phyloP scores from a whole-genome alignment of 2,888 invertebrate genomes.

The Chirona hameri region DNA sequence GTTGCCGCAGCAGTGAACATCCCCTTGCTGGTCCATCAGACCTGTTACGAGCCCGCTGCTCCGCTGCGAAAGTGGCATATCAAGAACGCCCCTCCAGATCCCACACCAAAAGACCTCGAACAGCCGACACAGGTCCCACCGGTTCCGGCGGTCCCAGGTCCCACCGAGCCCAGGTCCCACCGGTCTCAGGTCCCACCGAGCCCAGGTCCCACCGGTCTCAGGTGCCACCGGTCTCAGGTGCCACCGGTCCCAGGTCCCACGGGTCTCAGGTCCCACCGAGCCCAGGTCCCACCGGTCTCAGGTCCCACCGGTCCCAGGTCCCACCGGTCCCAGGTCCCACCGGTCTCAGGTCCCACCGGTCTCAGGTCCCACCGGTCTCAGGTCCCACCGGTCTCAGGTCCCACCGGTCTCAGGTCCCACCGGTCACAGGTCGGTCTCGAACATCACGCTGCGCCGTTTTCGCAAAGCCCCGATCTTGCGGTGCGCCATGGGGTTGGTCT shows the following conservation, averaged over 20 bases:
- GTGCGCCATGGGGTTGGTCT: conserved; percentile 25
- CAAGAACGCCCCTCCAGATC: not conserved
- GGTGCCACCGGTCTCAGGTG: too few relatives aligned
- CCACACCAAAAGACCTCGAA: not conserved
- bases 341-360: not conserved
- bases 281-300: not conserved
- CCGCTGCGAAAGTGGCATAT: too few relatives aligned
- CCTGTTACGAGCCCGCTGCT: too few relatives aligned
- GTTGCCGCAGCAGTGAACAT: too few relatives aligned
- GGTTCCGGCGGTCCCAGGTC: not conserved
- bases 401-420: not conserved
- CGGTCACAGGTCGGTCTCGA: conserved; percentile 1
- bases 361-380: not conserved
- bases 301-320: not conserved
- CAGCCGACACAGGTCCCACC: too few relatives aligned
- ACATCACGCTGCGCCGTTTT: conserved; percentile 4
- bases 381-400: not conserved
- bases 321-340: not conserved
- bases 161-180: too few relatives aligned
- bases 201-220: too few relatives aligned
- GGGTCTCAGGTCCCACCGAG: not conserved
- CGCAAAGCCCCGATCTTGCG: conserved; percentile 13
- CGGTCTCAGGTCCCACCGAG: too few relatives aligned
- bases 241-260: not conserved
- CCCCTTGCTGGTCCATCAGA: too few relatives aligned